Evolutionary conservation across 2,888 invertebrate genomes (phyloP), one percentile per base, ranked within the genome.

Genomic region (Epinotia nisella): DNA sequence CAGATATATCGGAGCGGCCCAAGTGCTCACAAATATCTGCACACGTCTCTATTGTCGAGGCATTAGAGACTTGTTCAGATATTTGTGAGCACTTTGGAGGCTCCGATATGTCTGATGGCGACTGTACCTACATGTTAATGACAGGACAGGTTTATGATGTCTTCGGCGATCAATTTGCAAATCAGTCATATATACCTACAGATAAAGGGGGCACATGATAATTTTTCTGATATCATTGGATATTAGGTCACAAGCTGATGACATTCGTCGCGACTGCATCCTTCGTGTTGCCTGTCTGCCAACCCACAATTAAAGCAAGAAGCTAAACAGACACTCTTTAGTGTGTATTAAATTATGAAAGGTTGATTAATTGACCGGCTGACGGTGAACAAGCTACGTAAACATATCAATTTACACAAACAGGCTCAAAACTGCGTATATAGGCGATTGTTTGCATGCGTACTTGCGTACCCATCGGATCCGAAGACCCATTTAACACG

Each of bases 401-500:
- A 66, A 66, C 66, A 66, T 66, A 66, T 66, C 41, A 66, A 66
- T 66, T 66, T 56, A 66, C 66, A 41, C 66, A 66, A 65, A 62
- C 41, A 24, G 58, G 17, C 56, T 61, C 35, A 62, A 56, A 71
- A 61, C 55, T 39, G 56, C 55, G 67, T n/a, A n/a, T n/a, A n/a
- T 51, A 67, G 66, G 53, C 29, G 53, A 69, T 35, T 64, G 62
- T 58, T 62, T 62, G 64, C 71, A 58, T 35, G 13, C n/a, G 24
- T 49, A 60, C 59, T 49, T 35, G 13, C n/a, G 24, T 49, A 60
- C 59, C 58, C 49, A 41, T 41, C 59, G 70, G 56, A 58, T 45
- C 41, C 66, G 55, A 62, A 70, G 55, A 35, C 62, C 62, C 41
- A 59, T 72, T 72, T 64, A 67, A 73, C 73, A 59, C 73, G 29